phyloP scores from a whole-genome alignment of 2,113 vertebrate species.

The Dascyllus trimaculatus region DNA sequence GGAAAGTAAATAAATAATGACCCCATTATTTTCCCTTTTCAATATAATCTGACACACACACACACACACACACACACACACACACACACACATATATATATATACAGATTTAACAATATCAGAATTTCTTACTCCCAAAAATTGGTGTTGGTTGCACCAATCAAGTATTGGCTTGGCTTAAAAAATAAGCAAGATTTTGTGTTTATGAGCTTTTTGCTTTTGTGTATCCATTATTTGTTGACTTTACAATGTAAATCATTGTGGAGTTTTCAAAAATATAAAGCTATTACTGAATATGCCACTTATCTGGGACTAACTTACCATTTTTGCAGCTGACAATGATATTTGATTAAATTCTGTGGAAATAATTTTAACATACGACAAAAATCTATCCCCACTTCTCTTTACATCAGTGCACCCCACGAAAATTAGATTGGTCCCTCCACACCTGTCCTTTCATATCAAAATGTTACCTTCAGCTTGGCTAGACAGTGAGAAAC shows the following conservation, averaged over 20 bases:
- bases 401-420: conserved; percentile 16
- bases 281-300: not conserved
- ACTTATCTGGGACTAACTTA: not conserved
- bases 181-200: not conserved
- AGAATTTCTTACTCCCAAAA: too few species aligned
- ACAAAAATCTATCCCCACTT: conserved; percentile 17
- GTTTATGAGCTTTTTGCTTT: not conserved
- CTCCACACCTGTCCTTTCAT: not conserved
- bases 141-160: too few species aligned
- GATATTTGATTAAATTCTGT: conserved; percentile 5
- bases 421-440: not conserved
- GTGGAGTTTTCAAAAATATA: not conserved
- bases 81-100: too few species aligned
- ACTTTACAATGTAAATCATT: not conserved
- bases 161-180: too few species aligned
- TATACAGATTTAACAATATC: too few species aligned
- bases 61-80: too few species aligned
- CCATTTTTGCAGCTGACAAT: not conserved
- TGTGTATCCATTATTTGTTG: not conserved
- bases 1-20: too few species aligned
- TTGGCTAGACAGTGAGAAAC: not conserved
- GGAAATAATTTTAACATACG: conserved; percentile 30
- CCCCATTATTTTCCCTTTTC: too few species aligned
- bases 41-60: too few species aligned
- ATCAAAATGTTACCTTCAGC: not conserved